phyloP scores from a whole-genome alignment of 35 echinoderm and acorn worm species.

The Anneissia japonica region DNA sequence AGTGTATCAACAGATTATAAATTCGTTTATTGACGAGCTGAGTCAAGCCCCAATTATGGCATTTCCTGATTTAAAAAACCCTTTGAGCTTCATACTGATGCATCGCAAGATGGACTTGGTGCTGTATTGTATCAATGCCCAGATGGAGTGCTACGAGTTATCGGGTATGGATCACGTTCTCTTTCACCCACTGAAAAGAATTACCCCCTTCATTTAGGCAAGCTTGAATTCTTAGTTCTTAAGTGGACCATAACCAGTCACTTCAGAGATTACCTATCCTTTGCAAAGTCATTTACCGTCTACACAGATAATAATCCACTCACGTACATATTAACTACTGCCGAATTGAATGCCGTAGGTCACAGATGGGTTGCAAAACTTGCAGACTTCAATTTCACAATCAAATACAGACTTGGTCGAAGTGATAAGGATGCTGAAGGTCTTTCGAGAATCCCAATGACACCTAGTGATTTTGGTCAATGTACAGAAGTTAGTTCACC shows the following conservation, averaged over 20 bases:
- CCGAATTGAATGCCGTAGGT: conserved; percentile 57
- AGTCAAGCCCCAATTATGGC: conserved; percentile 40
- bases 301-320: conserved; percentile 73
- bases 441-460: conserved; percentile 16
- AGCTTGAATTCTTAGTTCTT: conserved; percentile 51
- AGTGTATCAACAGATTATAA: conserved; percentile 30
- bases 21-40: conserved; percentile 48
- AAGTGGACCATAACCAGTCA: conserved; percentile 43
- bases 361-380: conserved; percentile 62
- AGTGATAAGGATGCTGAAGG: conserved; percentile 36
- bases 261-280: conserved; percentile 34
- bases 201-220: conserved; percentile 54
- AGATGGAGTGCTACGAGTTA: conserved; percentile 18
- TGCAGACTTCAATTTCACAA: conserved; percentile 41
- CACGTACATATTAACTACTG: conserved; percentile 49
- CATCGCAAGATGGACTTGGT: conserved; percentile 51
- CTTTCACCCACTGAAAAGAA: conserved; percentile 53
- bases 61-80: conserved; percentile 50
- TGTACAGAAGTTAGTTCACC: conserved; percentile 5
- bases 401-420: conserved; percentile 37
- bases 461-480: not conserved
- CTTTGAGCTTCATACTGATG: conserved; percentile 63
- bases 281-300: conserved; percentile 16
- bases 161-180: conserved; percentile 44
- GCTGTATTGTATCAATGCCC: conserved; percentile 63